Base-by-base conservation (phyloP, 2,113 vertebrate species). In the Dasyprocta punctata region DNA sequence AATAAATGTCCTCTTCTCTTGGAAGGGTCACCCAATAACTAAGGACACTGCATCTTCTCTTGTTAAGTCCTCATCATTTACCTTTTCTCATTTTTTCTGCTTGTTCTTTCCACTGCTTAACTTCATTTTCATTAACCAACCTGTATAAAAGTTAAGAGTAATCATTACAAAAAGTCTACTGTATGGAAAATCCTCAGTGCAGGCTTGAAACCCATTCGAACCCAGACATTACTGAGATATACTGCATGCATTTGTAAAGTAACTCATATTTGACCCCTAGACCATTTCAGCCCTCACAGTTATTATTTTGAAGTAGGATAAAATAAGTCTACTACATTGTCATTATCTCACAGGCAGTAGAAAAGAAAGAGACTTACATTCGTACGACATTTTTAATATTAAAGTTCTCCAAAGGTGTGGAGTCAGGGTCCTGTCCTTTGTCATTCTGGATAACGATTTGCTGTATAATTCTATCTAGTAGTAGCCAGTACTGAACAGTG, bases 31-130 rank as follows among this genome's bases (percentile, higher is more conserved):
- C n/a, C 24, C 75, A 33, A 28, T 9, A 84, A 82, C 41, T 17
- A 49, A 28, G 3, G 41, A 63, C 3, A n/a, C 0, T 24, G 3
- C 0, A 3, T 44, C 33, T 47, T 91, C 28, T 84, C 56, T 52
- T 17, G 11, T 49, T 33, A 65, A 77, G 86, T 24, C 49, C 96
- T 56, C 69, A 36, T 38, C 63, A 19, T 96, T 98, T 97, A 99
- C 99, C 99, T 99, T 99, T 99, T 96, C 99, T 98, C 99, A 99
- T 99, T 98, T 99, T 99, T 98, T 99, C 99, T 22, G 99, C 99
- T 98, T 99, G 99, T 86, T 99, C 99, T 98, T 99, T 99, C 99
- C 99, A 99, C 97, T 99, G 99, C 89, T 99, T 99, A 78, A 99
- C 99, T 99, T 99, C 99, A 94, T 99, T 99, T 98, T 99, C 99